Conservation (phyloP, 2,113 vertebrate species). For the Zootoca vivipara region DNA sequence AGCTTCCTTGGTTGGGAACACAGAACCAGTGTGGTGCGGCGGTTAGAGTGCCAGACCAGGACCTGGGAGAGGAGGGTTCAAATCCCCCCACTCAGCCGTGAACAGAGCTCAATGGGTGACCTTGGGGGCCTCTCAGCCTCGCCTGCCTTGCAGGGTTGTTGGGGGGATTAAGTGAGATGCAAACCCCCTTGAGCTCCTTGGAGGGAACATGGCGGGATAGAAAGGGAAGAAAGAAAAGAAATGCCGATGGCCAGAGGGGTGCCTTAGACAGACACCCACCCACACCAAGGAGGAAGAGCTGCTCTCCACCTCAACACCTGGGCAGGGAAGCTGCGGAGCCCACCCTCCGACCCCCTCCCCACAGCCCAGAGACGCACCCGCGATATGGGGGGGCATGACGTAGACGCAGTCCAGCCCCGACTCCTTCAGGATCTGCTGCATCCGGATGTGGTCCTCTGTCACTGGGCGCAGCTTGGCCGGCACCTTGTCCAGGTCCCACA, state of each 20-base stretch:
- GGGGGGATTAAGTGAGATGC: too few species aligned
- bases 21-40: too few species aligned
- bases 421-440: slow-evolving; percentile 82
- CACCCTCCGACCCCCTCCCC: background rate
- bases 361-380: slow-evolving; percentile 57
- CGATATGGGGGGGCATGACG: slow-evolving; percentile 90
- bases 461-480: slow-evolving; percentile 79
- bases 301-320: background rate
- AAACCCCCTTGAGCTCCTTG: too few species aligned
- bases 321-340: background rate
- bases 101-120: too few species aligned
- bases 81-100: too few species aligned
- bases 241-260: background rate
- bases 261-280: background rate
- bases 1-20: too few species aligned
- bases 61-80: too few species aligned
- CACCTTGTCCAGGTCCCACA: slow-evolving; percentile 89
- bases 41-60: too few species aligned
- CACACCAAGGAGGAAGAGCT: background rate
- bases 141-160: too few species aligned
- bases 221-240: too few species aligned
- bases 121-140: too few species aligned
- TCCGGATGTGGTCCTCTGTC: slow-evolving; percentile 89
- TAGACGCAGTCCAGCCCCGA: slow-evolving; percentile 88
- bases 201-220: too few species aligned